These are phyloP conservation scores for Bolborhynchus lineola DNA, from an alignment of 2,113 vertebrate genomes.

Conservation along the genomic window DNA sequence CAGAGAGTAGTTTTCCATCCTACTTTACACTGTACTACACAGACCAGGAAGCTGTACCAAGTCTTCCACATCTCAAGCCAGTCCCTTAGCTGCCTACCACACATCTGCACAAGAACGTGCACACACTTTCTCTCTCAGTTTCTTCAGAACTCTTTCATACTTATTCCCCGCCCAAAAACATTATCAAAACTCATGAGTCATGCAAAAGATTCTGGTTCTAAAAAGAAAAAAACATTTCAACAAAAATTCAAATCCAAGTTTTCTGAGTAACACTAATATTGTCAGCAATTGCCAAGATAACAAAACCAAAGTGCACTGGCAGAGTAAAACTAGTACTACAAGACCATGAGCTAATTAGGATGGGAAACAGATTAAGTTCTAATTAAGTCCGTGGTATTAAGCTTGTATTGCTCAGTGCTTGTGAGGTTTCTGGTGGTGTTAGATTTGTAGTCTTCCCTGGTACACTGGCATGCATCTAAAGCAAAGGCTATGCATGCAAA, in stretches of 20 bases:
- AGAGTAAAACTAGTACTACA: neutral
- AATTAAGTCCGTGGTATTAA: neutral
- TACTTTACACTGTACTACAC: neutral
- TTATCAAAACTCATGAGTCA: neutral
- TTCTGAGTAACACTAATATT: neutral
- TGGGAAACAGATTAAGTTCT: neutral
- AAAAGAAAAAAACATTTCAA: neutral
- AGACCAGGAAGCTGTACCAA: constrained; percentile 34
- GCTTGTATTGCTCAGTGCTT: neutral
- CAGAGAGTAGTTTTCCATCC: constrained; percentile 58
- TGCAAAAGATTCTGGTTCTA: constrained; percentile 15
- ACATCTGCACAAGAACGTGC: neutral
- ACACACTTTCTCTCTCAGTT: neutral
- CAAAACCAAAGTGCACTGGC: neutral
- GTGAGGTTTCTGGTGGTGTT: neutral
- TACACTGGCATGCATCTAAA: neutral
- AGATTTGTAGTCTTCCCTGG: neutral
- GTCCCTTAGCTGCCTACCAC: neutral
- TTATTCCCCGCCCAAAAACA: neutral
- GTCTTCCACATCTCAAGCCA: constrained; percentile 1
- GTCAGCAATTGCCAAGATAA: constrained; percentile 1
- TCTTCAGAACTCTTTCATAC: neutral
- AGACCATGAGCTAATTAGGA: neutral
- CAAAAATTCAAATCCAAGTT: neutral
- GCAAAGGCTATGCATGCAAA: neutral